Percentiles rank a stretch among this genome's conserved stretches.
phyloP scores from a whole-genome alignment of 2,888 invertebrate genomes.

The Reticulitermes lucifugus region DNA sequence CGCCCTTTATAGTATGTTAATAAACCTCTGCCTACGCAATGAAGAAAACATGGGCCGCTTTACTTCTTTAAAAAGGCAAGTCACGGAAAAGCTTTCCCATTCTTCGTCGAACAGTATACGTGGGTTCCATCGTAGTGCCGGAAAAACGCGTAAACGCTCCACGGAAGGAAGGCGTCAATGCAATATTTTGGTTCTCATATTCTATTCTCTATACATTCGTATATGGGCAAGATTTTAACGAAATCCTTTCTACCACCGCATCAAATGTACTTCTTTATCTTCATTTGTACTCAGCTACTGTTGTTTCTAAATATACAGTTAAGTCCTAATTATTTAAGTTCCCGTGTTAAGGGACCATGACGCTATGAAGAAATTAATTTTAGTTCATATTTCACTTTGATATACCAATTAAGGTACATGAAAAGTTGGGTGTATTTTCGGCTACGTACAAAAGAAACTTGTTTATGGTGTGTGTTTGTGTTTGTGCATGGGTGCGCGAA shows the following conservation, averaged over 20 bases:
- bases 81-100: no score
- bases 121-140: no score
- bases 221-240: conserved; percentile 4
- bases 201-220: background rate
- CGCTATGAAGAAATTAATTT: conserved; percentile 8
- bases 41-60: no score
- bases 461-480: background rate
- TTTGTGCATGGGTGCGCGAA: no score
- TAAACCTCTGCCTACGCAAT: no score
- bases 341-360: background rate
- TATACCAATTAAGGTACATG: conserved; percentile 24
- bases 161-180: conserved; percentile 9
- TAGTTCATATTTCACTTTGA: background rate
- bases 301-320: background rate
- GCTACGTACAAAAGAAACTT: background rate
- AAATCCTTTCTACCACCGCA: background rate
- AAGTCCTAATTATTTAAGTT: conserved; percentile 25
- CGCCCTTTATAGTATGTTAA: no score
- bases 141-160: no score
- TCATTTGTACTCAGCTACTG: no score
- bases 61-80: no score
- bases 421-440: background rate
- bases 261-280: background rate
- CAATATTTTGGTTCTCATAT: background rate
- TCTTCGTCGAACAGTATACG: no score